phyloP scores from a whole-genome alignment of 2,888 invertebrate genomes.

The Pheosia gnoma region DNA sequence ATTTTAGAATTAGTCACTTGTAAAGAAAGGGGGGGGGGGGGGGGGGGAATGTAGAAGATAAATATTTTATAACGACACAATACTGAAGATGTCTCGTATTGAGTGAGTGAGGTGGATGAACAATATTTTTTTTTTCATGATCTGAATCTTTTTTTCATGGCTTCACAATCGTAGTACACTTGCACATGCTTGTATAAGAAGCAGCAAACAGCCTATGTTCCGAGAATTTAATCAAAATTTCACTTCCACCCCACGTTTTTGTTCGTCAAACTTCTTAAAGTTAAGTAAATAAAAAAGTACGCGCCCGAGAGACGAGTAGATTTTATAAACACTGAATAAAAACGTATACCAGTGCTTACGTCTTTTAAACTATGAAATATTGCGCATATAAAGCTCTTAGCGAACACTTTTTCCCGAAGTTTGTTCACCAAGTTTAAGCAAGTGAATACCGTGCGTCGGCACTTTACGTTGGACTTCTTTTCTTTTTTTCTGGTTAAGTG shows the following conservation, averaged over 20 bases:
- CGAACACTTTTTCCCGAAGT: constrained; percentile 47
- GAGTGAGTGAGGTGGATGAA: too few relatives aligned
- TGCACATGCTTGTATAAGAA: not conserved
- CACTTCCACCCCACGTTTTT: constrained; percentile 18
- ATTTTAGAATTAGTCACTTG: too few relatives aligned
- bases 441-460: constrained; percentile 46
- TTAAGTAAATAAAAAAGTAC: constrained; percentile 37
- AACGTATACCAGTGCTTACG: constrained; percentile 49
- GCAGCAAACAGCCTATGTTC: not conserved
- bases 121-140: too few relatives aligned
- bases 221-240: constrained; percentile 19
- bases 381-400: constrained; percentile 58
- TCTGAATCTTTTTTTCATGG: too few relatives aligned
- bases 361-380: constrained; percentile 64
- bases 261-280: constrained; percentile 31
- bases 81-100: too few relatives aligned
- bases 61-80: too few relatives aligned
- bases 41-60: too few relatives aligned
- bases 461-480: constrained; percentile 41
- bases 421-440: constrained; percentile 45
- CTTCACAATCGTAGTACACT: not conserved
- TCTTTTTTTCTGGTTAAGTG: constrained; percentile 22
- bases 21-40: too few relatives aligned
- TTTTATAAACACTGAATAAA: constrained; percentile 56
- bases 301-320: constrained; percentile 40